Conservation (phyloP, 2,888 invertebrate genomes). For the Philereme transversata region DNA sequence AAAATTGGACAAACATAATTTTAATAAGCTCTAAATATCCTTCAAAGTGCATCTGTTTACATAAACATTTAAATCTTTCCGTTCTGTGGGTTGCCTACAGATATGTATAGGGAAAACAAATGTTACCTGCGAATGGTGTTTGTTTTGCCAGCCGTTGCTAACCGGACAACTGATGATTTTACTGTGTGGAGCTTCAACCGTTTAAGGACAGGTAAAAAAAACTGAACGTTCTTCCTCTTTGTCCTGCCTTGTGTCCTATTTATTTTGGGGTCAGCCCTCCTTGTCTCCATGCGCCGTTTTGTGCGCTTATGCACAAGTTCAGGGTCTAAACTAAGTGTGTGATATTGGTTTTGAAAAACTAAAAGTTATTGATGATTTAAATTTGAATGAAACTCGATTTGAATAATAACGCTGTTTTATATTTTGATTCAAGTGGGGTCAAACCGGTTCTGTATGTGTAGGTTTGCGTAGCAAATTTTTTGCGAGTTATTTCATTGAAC, state of each 20-base stretch:
- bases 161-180: conserved; percentile 21
- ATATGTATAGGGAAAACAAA: conserved; percentile 20
- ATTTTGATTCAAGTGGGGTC: not conserved
- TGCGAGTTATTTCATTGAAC: not conserved
- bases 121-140: conserved; percentile 11
- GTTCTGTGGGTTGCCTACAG: not conserved
- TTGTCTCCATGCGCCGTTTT: too few relatives aligned
- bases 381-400: conserved; percentile 3
- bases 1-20: too few relatives aligned
- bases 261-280: too few relatives aligned
- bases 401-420: not conserved
- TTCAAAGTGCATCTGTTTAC: not conserved
- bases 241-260: not conserved
- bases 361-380: too few relatives aligned
- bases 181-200: not conserved
- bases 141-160: conserved; percentile 23
- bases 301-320: too few relatives aligned
- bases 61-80: not conserved
- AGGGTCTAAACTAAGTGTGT: too few relatives aligned
- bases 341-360: too few relatives aligned
- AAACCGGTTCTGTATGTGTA: conserved; percentile 1
- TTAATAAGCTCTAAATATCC: not conserved
- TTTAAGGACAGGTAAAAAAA: not conserved
- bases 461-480: not conserved
- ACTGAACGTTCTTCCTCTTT: not conserved